A percentile compares a stretch with the other conserved stretches of the same genome.
Conservation (phyloP, 2,797 vertebrate genomes). For the Molothrus aeneus region DNA sequence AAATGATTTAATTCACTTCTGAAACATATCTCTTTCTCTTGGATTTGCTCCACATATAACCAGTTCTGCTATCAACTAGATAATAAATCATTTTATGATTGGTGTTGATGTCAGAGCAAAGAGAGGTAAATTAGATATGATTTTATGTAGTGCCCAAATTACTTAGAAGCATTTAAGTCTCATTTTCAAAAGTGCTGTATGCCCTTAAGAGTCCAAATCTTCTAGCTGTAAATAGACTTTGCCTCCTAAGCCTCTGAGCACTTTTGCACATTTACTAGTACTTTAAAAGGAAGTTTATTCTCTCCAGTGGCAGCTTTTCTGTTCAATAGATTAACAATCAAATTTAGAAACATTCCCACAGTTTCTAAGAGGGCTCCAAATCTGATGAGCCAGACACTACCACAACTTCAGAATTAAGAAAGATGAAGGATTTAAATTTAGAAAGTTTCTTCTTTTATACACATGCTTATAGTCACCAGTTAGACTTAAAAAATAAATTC, state of each 20-base stretch:
- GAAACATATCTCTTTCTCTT: slow-evolving; percentile 26
- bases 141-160: slow-evolving; percentile 29
- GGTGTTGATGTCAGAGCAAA: slow-evolving; percentile 25
- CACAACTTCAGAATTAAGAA: background rate
- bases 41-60: background rate
- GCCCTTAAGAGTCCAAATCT: background rate
- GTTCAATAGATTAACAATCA: background rate
- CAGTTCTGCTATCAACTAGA: background rate
- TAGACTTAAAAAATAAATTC: background rate
- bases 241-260: background rate
- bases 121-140: background rate
- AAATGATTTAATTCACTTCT: slow-evolving; percentile 25
- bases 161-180: slow-evolving; percentile 21
- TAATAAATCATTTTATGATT: slow-evolving; percentile 16
- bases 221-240: slow-evolving; percentile 6
- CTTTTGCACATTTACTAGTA: background rate
- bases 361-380: background rate
- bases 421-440: background rate
- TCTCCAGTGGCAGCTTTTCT: background rate
- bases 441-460: background rate
- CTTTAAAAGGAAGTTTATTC: slow-evolving; percentile 7
- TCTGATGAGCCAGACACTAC: background rate
- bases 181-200: slow-evolving; percentile 29
- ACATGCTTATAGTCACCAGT: background rate
- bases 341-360: slow-evolving; percentile 13